Conservation (phyloP, 2,113 vertebrate species). For the Hemiscyllium ocellatum region DNA sequence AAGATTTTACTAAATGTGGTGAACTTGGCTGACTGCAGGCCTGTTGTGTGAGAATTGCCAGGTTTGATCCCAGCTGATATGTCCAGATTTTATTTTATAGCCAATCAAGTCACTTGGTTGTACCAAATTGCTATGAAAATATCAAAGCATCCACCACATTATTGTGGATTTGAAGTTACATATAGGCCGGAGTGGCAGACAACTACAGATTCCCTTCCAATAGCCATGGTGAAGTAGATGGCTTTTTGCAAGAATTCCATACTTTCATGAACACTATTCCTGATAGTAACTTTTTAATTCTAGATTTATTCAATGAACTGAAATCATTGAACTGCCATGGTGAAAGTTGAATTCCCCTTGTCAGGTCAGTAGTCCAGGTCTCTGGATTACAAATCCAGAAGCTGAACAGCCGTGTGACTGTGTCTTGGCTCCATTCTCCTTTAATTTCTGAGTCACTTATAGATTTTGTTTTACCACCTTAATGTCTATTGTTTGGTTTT, state of each 20-base stretch:
- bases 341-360: not conserved
- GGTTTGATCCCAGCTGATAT: not conserved
- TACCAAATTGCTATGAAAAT: not conserved
- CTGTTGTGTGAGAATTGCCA: not conserved
- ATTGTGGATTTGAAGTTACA: not conserved
- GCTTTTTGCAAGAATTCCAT: not conserved
- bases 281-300: not conserved
- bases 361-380: not conserved
- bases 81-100: not conserved
- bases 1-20: not conserved
- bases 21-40: not conserved
- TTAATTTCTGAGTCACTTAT: constrained; percentile 33
- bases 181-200: not conserved
- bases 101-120: not conserved
- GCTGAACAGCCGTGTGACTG: too few relatives aligned
- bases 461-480: constrained; percentile 46
- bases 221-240: not conserved
- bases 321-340: not conserved
- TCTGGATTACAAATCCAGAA: not conserved
- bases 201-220: not conserved
- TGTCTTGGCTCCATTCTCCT: constrained; percentile 57
- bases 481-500: constrained; percentile 43
- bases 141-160: not conserved
- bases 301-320: not conserved
- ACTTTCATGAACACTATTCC: not conserved